Base-by-base conservation (phyloP, 2,113 vertebrate genomes). In the Patagioenas fasciata region DNA sequence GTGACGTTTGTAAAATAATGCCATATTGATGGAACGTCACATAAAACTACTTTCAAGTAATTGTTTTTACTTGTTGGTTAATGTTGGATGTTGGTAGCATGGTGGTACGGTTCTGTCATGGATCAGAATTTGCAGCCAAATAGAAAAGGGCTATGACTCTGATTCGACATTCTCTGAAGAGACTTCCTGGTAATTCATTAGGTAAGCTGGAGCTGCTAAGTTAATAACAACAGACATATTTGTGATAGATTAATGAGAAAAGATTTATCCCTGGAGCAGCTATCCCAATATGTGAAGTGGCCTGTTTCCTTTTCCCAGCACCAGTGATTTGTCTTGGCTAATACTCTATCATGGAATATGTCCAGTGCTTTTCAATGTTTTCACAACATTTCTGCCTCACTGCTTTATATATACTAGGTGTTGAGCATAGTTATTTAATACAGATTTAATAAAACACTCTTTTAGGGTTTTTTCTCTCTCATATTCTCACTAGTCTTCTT, bases 401-500 rank as follows among this genome's bases (percentile, higher is more conserved):
- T 80, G 32, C n/a, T 88, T 74, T 64, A 11, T 72, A 7, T 83
- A 5, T 31, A 44, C 7, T 11, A 72, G 53, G 4, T 9, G 9
- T 60, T 80, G 2, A 16, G 13, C 16, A 26, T 48, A 57, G 18
- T 40, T 15, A 19, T 47, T 47, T 18, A 47, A 47, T 47, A 38
- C 23, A 80, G 70, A 60, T 5, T 26, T 5, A 36, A 25, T 51
- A 21, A 66, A 47, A 50, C 42, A 38, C 10, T 26, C 44, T 3
- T 7, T 9, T 66, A 19, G 0, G 0, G 16, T 36, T 71, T 77
- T 61, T 4, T 4, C 50, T 8, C 18, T 29, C n/a, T 44, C 15
- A 3, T 36, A 7, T 44, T 89, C 47, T 88, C 9, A 10, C 3
- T 51, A 32, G 7, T 32, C 9, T 3, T 6, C 65, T 80, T 82